A percentile compares a stretch with the other conserved stretches of the same genome.
Evolutionary conservation across 2,888 invertebrate species (phyloP).

Genomic region (Ctena decussata): DNA sequence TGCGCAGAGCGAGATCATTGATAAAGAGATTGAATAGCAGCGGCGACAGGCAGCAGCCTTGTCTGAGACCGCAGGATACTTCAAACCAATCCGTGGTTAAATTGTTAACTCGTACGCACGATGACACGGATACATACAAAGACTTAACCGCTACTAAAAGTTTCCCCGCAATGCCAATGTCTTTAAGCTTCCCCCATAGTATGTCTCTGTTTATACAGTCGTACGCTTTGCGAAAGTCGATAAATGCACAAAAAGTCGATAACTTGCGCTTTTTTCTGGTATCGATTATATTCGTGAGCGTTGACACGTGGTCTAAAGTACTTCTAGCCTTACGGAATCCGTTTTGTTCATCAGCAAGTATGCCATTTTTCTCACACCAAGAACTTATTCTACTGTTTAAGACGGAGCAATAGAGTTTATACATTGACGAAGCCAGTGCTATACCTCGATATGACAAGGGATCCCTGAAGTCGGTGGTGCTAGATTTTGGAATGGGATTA

Average conservation of each 20-base stretch:
- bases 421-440: constrained; percentile 19
- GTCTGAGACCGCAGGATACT: background rate
- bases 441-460: constrained; percentile 28
- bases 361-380: constrained; percentile 19
- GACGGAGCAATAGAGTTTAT: constrained; percentile 12
- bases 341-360: constrained; percentile 14
- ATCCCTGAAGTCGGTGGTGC: background rate
- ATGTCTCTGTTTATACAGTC: constrained; percentile 8
- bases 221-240: no score
- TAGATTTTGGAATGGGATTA: constrained; percentile 31
- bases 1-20: background rate
- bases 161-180: background rate
- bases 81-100: no score
- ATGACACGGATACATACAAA: no score
- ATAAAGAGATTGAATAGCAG: background rate
- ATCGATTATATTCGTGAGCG: constrained; percentile 10
- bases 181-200: background rate
- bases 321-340: constrained; percentile 22
- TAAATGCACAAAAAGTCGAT: no score
- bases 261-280: constrained; percentile 11
- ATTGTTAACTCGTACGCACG: no score
- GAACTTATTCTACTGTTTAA: constrained; percentile 20
- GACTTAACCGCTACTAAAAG: background rate
- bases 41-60: background rate
- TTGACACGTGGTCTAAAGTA: constrained; percentile 22